Base-by-base conservation (phyloP, 2,797 vertebrate species). In the Poeciliopsis turneri region DNA sequence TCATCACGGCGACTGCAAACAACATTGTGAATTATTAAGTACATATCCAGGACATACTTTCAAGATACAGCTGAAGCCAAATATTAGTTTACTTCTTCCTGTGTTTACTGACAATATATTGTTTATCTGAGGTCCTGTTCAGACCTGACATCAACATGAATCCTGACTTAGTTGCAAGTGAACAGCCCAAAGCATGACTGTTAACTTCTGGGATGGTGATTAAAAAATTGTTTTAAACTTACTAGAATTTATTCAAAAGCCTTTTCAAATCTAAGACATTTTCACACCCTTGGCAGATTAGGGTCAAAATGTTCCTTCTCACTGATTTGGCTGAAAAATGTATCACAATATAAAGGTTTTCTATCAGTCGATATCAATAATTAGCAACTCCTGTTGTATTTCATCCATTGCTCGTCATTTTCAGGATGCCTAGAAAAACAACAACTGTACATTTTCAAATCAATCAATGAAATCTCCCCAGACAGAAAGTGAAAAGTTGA, bases 1-100 rank as follows among this genome's bases (percentile, higher is more conserved):
- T 99, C 98, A 95, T 99, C 98, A 88, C 98, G 97, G 91, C 98
- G 98, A 96, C 98, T 99, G 90, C 66, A 88, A 55, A 92, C 78
- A 89, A 79, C 41, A 72, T 46, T 0, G 5, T 69, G 7, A 72
- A 66, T 23, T 64, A 23, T 69, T 71, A 3, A 78, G 55, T 70
- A 86, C 5, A 84, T 9, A 64, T 64, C 25, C 25, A 45, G 20
- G 4, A 5, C 12, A 74, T 55, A 46, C 10, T 20, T 10, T 18
- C 8, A 51, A 59, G 57, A 61, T 61, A 61, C 13, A 33, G 28
- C 13, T 30, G 57, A 61, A 39, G 61, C 9, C 0, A 30, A 66
- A 18, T 20, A 66, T 8, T 36, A 39, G 15, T 33, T 30, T 61
- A 61, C 28, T 33, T 59, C 4, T 59, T 59, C n/a, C n/a, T 59